Evolutionary conservation across 2,113 vertebrate genomes (phyloP), one percentile per base, ranked within the genome.

Genomic region (Canis aureus): DNA sequence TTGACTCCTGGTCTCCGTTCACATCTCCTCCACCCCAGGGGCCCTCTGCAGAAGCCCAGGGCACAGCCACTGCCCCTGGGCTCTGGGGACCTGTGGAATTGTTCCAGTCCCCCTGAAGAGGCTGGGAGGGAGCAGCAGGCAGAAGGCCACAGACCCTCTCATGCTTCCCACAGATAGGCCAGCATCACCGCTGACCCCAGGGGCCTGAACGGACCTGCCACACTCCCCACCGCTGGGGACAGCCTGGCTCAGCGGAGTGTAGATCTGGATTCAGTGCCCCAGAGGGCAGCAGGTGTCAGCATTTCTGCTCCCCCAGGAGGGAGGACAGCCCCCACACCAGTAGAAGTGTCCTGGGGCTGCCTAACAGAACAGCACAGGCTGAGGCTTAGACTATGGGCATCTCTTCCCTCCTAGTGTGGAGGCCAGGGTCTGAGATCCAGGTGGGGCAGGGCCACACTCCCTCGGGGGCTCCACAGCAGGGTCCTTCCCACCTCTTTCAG

Each of bases 311-410:
- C 55, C 49, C 27, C 3, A 2, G 71, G 19, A n/a, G 13, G 13
- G 27, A 38, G 19, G 71, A 38, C 20, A 1, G 0, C 27, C 29
- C 6, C 38, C 5, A 15, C 1, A n/a, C 60, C 29, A 3, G 11
- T 1, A 1, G 22, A 23, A 2, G 60, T 27, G 74, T 29, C 60
- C 60, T 13, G 49, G 32, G 32, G 49, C 88, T 23, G 8, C 7
- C 4, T 9, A 2, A 0, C 4, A 25, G 11, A 76, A 27, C 0
- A 5, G 11, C 55, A 3, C 27, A 29, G 86, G 12, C 3, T 0
- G 25, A 35, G 57, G 81, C 25, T 9, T 3, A 13, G 20, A 35
- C 20, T 23, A 7, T 1, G 5, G 6, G 38, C 22, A n/a, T 9
- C 27, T 49, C 17, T 15, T 8, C 11, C 83, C 22, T 5, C 74